Conservation (phyloP, 2,797 vertebrate genomes). For the Salmo trutta region DNA sequence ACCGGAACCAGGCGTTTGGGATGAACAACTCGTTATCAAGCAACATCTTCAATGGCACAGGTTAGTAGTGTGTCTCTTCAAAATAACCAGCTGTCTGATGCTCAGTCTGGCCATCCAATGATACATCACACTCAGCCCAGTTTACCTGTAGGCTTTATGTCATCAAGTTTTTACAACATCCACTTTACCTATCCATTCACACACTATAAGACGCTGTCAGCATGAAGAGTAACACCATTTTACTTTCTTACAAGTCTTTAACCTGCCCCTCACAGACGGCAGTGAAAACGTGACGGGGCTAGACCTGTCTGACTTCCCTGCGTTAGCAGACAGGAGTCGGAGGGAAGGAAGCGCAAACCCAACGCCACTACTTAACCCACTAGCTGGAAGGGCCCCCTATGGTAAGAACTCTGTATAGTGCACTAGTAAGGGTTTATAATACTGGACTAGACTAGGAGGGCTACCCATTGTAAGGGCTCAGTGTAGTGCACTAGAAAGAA, state of each 20-base stretch:
- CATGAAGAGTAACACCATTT: neutral
- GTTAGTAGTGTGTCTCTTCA: conserved; percentile 71
- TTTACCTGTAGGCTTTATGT: no score
- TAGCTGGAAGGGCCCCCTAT: conserved; percentile 98
- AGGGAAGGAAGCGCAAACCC: conserved; percentile 99
- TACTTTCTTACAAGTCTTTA: conserved; percentile 4
- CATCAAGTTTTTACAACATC: no score
- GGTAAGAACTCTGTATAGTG: conserved; percentile 73
- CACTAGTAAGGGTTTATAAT: neutral
- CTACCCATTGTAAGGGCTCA: no score
- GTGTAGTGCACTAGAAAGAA: no score
- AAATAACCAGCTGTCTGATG: neutral
- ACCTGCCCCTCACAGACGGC: conserved; percentile 82
- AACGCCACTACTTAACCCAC: conserved; percentile 96
- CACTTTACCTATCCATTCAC: no score
- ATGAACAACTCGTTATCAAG: conserved; percentile 99
- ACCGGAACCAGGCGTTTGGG: conserved; percentile 98
- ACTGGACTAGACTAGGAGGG: neutral
- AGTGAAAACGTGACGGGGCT: conserved; percentile 99
- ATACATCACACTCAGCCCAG: neutral
- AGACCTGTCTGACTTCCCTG: conserved; percentile 99
- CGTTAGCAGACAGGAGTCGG: conserved; percentile 97
- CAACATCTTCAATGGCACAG: conserved; percentile 99
- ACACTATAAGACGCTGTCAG: neutral
- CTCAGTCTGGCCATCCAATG: neutral